A percentile compares a stretch with the other conserved stretches of the same genome.
These are phyloP conservation scores for Cephus cinctus DNA, from an alignment of 1,140 invertebrate species.

Conservation along the genomic window DNA sequence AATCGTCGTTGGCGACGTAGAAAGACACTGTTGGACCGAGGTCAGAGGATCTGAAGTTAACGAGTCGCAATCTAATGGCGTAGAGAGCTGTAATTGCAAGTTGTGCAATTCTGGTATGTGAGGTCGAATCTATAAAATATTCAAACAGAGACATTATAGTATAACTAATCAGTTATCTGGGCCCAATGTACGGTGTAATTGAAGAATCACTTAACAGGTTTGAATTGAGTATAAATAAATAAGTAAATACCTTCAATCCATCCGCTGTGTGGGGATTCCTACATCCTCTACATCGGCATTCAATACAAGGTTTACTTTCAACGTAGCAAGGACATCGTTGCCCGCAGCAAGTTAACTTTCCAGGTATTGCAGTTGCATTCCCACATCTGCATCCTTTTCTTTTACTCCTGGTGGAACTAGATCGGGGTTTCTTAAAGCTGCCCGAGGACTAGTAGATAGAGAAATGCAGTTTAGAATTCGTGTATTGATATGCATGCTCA, in stretches of 20 bases:
- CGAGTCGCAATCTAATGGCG: constrained; percentile 46
- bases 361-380: constrained; percentile 82
- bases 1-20: constrained; percentile 51
- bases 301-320: constrained; percentile 79
- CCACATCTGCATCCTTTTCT: constrained; percentile 85
- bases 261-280: constrained; percentile 82
- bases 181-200: no score
- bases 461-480: constrained; percentile 9
- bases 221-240: no score
- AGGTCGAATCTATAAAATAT: constrained; percentile 65
- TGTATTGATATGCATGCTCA: no score
- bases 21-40: constrained; percentile 47
- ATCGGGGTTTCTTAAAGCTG: constrained; percentile 52
- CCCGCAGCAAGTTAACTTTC: constrained; percentile 88
- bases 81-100: constrained; percentile 49
- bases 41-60: constrained; percentile 43
- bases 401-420: constrained; percentile 53
- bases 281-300: constrained; percentile 88
- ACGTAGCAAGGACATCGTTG: constrained; percentile 92
- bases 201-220: no score
- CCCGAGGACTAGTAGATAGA: constrained; percentile 35
- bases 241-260: constrained; percentile 77
- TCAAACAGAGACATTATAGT: no score
- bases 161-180: no score
- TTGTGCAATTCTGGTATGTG: constrained; percentile 63